Percentiles rank a stretch among this genome's conserved stretches.
Evolutionary conservation across 2,113 vertebrate genomes (phyloP).

Genomic region (Chaetodon trifascialis): DNA sequence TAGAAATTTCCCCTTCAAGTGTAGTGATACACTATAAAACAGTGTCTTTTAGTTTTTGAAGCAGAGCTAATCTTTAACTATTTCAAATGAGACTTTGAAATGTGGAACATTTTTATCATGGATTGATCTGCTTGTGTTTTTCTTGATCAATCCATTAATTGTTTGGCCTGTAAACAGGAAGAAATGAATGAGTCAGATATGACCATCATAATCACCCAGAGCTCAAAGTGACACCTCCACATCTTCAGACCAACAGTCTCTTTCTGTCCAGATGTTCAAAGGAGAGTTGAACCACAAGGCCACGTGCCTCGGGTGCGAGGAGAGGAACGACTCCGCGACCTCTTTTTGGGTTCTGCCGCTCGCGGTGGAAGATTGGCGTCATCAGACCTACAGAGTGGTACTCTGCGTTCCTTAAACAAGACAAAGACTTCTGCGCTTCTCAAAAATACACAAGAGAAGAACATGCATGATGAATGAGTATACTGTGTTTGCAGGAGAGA

Average conservation of each 20-base stretch:
- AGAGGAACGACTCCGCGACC: neutral
- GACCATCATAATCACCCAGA: no score
- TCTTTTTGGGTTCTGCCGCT: constrained; percentile 77
- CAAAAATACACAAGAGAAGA: neutral
- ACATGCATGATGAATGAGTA: neutral
- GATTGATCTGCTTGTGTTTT: no score
- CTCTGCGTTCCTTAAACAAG: rapidly evolving
- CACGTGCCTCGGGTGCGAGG: constrained; percentile 16
- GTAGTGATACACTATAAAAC: no score
- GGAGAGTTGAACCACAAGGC: constrained; percentile 61
- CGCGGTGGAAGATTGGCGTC: neutral
- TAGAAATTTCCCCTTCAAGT: no score
- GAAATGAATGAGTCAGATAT: no score
- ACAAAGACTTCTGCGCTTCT: neutral
- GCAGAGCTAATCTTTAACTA: no score
- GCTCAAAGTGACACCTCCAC: no score
- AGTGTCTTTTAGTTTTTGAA: no score
- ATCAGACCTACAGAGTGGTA: constrained; percentile 71
- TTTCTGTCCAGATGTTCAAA: constrained; percentile 60
- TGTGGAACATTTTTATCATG: no score
- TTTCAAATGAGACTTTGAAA: no score
- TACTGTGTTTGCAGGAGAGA: constrained; percentile 32
- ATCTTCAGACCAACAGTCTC: neutral
- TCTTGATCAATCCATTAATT: no score
- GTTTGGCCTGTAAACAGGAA: no score